Base-by-base conservation (phyloP, 2,797 vertebrate genomes). In the Decapterus maruadsi region DNA sequence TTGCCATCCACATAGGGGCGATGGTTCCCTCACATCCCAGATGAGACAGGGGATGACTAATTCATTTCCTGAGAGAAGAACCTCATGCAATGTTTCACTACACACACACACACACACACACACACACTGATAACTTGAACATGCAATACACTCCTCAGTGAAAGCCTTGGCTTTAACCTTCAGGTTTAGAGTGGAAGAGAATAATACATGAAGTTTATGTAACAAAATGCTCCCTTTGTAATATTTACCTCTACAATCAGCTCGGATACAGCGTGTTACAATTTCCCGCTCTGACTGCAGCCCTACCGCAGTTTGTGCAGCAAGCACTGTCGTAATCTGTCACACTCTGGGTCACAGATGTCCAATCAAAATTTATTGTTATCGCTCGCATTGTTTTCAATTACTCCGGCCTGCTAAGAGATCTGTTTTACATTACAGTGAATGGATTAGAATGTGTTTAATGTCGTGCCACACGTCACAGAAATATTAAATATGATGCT, bases 11-110 rank as follows among this genome's bases (percentile, higher is more conserved):
- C 92, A 92, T 60, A 88, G 90, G 90, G 92, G 93, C 87, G 82
- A 91, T 90, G 90, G 87, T 92, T 93, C 89, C 89, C 88, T 93
- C 92, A 91, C 91, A 89, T 92, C 88, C 87, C 85, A 86, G 93
- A 92, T 86, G 92, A 94, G 93, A 95, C 92, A 75, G 88, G 85
- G 90, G 90, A 94, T 94, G 93, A 94, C 93, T 95, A 94, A 95
- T 94, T 94, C 90, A 94, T 94, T 93, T 94, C 90, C 91, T 92
- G 88, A 90, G 90, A 89, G 89, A 83, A 50, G 82, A 90, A 87
- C 79, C 91, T 85, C 86, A 65, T 80, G 89, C 86, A 65, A 90
- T 84, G 91, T 88, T 89, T 92, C 87, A 87, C 71, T 55, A 48
- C 76, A 56, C 66, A 43, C 69, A 72, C 82, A 51, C 65, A 48